These are phyloP conservation scores for Oryzias javanicus DNA, from an alignment of 2,113 vertebrate species.

Conservation along the genomic window DNA sequence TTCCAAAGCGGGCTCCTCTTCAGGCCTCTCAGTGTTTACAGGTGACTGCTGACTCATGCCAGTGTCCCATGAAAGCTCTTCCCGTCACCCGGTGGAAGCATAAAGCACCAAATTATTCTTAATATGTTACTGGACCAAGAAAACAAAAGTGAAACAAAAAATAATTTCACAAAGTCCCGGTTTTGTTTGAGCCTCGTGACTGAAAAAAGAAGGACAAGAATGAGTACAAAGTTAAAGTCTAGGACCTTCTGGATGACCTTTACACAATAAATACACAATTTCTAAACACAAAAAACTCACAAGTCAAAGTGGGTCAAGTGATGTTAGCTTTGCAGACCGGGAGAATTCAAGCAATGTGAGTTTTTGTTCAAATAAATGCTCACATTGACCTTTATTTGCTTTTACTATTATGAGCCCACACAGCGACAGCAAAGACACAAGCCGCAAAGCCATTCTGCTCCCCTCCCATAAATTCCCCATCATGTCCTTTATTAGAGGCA, in stretches of 20 bases:
- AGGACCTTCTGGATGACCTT: constrained; percentile 45
- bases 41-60: constrained; percentile 1
- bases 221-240: constrained; percentile 25
- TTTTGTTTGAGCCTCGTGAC: constrained; percentile 49
- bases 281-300: constrained; percentile 20
- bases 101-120: neutral
- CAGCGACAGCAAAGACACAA: constrained; percentile 12
- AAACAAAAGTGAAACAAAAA: constrained; percentile 4
- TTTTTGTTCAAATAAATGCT: constrained; percentile 14
- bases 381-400: neutral
- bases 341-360: neutral
- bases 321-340: constrained; percentile 5
- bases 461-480: constrained; percentile 41
- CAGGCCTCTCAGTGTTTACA: constrained; percentile 1
- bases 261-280: constrained; percentile 44
- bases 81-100: constrained; percentile 14
- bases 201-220: constrained; percentile 64
- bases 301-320: constrained; percentile 45
- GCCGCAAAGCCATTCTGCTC: constrained; percentile 9
- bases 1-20: constrained; percentile 19
- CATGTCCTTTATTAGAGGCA: constrained; percentile 67
- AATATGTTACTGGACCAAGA: neutral
- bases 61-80: neutral
- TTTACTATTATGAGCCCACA: neutral
- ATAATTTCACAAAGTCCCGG: constrained; percentile 11